Evolutionary conservation across 1,140 invertebrate genomes (phyloP).

Genomic region (Helicoverpa zea): DNA sequence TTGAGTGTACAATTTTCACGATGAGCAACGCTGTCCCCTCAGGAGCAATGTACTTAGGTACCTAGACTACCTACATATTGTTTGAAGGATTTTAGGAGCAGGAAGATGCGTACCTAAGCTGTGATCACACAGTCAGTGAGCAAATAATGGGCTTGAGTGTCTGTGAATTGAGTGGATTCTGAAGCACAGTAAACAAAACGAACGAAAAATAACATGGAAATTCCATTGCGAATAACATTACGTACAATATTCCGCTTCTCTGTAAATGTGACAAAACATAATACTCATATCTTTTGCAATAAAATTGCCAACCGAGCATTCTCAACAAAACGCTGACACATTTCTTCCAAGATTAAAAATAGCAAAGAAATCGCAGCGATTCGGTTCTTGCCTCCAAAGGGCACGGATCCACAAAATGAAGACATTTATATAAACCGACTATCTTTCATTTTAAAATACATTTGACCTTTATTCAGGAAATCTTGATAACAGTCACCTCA

Average conservation of each 20-base stretch:
- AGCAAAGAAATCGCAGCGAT: constrained; percentile 19
- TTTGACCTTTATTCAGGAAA: constrained; percentile 39
- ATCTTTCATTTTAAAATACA: constrained; percentile 47
- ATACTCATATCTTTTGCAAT: constrained; percentile 12
- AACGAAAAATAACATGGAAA: too few species aligned
- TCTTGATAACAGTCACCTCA: constrained; percentile 30
- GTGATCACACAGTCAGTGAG: too few species aligned
- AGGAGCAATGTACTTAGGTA: not conserved
- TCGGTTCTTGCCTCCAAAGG: constrained; percentile 22
- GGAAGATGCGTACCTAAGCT: too few species aligned
- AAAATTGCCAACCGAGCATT: not conserved
- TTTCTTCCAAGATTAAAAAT: constrained; percentile 10
- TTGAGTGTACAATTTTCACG: constrained; percentile 25
- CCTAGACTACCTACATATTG: not conserved
- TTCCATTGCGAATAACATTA: not conserved
- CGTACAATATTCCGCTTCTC: not conserved
- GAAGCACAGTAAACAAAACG: too few species aligned
- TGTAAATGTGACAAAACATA: not conserved
- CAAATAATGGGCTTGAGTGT: too few species aligned
- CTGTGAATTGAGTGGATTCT: too few species aligned
- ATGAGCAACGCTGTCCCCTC: not conserved
- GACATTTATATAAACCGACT: constrained; percentile 45
- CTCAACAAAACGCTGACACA: constrained; percentile 19
- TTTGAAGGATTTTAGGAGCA: not conserved
- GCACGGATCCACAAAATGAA: constrained; percentile 27